A percentile compares a stretch with the other conserved stretches of the same genome.
These are phyloP conservation scores for Oreonectes daqikongensis DNA, from an alignment of 2,797 vertebrate species.

Conservation along the genomic window DNA sequence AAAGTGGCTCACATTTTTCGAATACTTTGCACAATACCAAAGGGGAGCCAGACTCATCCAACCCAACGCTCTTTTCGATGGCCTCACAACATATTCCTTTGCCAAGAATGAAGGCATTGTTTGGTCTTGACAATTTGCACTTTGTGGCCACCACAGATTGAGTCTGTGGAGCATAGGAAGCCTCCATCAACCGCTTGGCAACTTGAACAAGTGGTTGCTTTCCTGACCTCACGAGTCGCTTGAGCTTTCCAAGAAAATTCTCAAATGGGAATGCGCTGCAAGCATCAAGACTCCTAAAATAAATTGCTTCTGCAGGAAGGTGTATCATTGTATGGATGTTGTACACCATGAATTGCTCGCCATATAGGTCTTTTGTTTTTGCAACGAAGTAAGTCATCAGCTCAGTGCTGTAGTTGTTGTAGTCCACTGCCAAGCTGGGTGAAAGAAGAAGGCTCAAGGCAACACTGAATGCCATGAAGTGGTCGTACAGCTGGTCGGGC, in stretches of 20 bases:
- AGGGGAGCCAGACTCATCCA: background rate
- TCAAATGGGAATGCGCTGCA: background rate
- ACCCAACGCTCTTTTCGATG: background rate
- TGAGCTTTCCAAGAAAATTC: background rate
- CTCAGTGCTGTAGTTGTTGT: background rate
- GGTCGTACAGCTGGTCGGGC: background rate
- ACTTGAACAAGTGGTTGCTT: conserved; percentile 8
- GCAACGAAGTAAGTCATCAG: background rate
- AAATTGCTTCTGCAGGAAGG: background rate
- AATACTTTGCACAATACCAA: background rate
- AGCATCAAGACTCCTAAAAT: background rate
- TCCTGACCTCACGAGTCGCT: background rate
- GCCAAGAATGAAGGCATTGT: conserved; percentile 2
- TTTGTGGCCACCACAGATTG: background rate
- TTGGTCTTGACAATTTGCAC: background rate
- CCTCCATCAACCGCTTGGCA: background rate
- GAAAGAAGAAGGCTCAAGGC: conserved; percentile 3
- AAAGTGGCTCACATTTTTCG: background rate
- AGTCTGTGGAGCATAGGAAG: background rate
- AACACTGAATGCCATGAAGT: conserved; percentile 3
- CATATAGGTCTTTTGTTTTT: background rate
- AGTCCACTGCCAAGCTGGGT: background rate
- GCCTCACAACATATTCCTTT: background rate
- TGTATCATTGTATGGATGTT: background rate
- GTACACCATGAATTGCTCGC: background rate